Evolutionary conservation across 1,140 invertebrate genomes (phyloP).

Genomic region (Stenopsyche tienmushanensis): DNA sequence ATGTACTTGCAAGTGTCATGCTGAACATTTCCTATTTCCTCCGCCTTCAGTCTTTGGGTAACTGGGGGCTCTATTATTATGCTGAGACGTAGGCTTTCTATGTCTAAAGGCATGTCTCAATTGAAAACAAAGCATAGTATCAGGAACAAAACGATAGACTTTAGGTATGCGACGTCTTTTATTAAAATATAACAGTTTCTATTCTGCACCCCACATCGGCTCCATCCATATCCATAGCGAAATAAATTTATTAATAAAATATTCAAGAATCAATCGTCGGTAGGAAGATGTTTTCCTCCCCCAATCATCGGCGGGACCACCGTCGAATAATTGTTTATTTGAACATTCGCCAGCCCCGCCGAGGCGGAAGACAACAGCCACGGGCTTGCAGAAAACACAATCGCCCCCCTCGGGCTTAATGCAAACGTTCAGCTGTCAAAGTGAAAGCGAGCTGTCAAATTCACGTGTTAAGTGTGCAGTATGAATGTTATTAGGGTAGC

Average conservation of each 20-base stretch:
- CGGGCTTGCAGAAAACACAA: slow-evolving; percentile 34
- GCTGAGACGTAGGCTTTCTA: not conserved
- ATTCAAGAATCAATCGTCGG: too few relatives aligned
- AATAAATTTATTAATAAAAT: too few relatives aligned
- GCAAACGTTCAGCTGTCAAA: slow-evolving; percentile 38
- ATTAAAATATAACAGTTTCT: too few relatives aligned
- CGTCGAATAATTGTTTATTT: not conserved
- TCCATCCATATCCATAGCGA: too few relatives aligned
- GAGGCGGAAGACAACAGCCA: not conserved
- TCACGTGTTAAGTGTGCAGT: slow-evolving; percentile 40
- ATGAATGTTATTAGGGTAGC: slow-evolving; percentile 41
- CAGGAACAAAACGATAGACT: not conserved
- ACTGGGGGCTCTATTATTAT: not conserved
- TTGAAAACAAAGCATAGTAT: not conserved
- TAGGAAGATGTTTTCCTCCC: not conserved
- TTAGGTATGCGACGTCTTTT: too few relatives aligned
- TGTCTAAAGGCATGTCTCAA: not conserved
- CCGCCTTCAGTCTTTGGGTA: not conserved
- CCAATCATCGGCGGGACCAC: too few relatives aligned
- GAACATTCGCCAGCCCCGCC: not conserved
- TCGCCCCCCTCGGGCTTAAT: slow-evolving; percentile 22
- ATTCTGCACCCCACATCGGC: too few relatives aligned
- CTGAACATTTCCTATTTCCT: slow-evolving; percentile 31
- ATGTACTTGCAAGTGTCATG: too few relatives aligned
- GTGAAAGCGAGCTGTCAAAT: slow-evolving; percentile 39